Evolutionary conservation across 2,113 vertebrate genomes (phyloP), one percentile per base, ranked within the genome.

Genomic region (Myotis brandtii): DNA sequence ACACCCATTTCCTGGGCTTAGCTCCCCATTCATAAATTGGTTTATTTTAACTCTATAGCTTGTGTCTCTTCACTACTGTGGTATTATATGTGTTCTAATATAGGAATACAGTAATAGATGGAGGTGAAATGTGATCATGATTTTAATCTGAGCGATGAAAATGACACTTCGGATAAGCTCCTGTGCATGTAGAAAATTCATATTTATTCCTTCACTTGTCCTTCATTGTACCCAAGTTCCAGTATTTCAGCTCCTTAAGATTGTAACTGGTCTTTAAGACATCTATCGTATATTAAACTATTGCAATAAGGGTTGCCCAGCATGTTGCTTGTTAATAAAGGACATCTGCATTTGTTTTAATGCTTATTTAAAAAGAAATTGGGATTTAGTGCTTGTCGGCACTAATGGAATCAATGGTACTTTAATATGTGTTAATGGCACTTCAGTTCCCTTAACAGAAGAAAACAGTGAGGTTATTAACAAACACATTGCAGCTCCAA

Each of bases 351-450:
- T 97, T 97, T 98, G 83, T 98, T 95, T 96, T 95, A 97, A 97
- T 95, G 96, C 97, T 97, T 97, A 97, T 95, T 97, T 97, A 97
- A 97, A 96, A 97, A 97, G 97, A 98, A 97, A 97, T 97, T 93
- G 89, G 96, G 93, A 97, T 97, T 97, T 97, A 97, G 94, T 93
- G 84, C 83, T 97, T 97, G 96, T 98, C 4, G 1, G 94, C 46
- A 81, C 95, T 98, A 97, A 97, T 97, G 94, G 94, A 97, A 97
- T 97, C 96, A 96, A 97, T 97, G 96, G 93, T 79, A 94, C 96
- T 98, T 97, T 98, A 98, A 97, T 96, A 97, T 96, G 96, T 97
- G 94, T 94, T 98, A 97, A 98, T 97, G 96, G 91, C 81, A 95
- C 96, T 98, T 97, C 52, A 92, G 96, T 91, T 97, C 89, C 92